phyloP scores from a whole-genome alignment of 2,797 vertebrate genomes.

The Pipistrellus nathusii region DNA sequence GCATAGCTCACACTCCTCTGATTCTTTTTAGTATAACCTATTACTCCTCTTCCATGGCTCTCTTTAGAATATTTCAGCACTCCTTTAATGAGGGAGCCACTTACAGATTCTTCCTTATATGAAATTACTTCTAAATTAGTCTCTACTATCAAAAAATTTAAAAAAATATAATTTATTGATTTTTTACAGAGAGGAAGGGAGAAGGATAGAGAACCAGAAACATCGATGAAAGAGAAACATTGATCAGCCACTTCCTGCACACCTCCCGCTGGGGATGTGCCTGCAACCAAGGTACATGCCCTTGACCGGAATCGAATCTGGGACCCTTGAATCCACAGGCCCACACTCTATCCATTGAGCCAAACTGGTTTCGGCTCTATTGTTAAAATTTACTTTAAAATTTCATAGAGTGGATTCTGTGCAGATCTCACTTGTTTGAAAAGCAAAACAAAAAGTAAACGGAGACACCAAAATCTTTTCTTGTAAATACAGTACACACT shows the following conservation, averaged over 20 bases:
- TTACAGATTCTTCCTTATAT: not conserved
- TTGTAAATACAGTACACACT: not conserved
- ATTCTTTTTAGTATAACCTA: not conserved
- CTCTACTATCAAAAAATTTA: not conserved
- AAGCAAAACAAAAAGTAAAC: constrained; percentile 13
- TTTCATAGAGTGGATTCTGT: not conserved
- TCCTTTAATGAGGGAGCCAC: not conserved
- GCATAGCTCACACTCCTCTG: not conserved
- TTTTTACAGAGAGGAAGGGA: no score
- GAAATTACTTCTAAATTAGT: constrained; percentile 21
- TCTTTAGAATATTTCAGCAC: not conserved
- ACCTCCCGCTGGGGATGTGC: no score
- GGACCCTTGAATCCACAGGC: no score
- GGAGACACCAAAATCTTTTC: not conserved
- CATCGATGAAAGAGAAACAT: no score
- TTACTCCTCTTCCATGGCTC: not conserved
- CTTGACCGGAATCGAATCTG: no score
- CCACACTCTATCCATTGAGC: no score
- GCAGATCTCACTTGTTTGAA: not conserved
- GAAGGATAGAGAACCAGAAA: no score
- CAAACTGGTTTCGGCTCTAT: not conserved
- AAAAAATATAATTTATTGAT: no score
- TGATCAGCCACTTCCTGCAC: no score
- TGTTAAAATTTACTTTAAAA: not conserved
- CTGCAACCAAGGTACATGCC: no score